Evolutionary conservation across 2,797 vertebrate genomes (phyloP), one percentile per base, ranked within the genome.

Genomic region (Bradypus variegatus): DNA sequence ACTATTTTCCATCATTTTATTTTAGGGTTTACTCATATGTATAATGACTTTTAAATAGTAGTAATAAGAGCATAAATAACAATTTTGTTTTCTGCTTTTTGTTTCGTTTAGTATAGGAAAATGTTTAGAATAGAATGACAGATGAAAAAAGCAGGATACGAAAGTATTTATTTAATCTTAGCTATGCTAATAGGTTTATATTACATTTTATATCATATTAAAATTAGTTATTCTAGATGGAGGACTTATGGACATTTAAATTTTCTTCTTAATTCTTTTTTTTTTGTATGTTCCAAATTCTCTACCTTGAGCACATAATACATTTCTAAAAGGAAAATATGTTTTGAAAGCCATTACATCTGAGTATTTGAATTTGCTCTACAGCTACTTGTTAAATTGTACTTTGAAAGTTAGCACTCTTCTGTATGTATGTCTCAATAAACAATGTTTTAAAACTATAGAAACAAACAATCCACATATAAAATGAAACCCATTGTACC

Each of bases 241-340:
- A 53, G 21, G 38, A 77, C 19, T 41, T 90, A 33, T 41, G 48
- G 5, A 21, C 76, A 23, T 88, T 93, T 93, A 82, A n/a, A 72
- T 86, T 89, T 92, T 92, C 38, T 77, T 92, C 85, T 62, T 82
- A 78, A 65, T 87, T 84, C 21, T 73, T 91, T 89, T 78, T 33
- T 1, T 78, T 33, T 70, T 75, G 4, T 38, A 33, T 62, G 76
- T 91, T 27, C 41, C 15, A 83, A 64, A 76, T 88, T 93, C 76
- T 82, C 58, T 82, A 27, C 12, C 76, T 48, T 87, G 69, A 72
- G 27, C 65, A 50, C 64, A 77, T 81, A 55, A 73, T 75, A 78
- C 60, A 73, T 67, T 48, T 81, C 38, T 85, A 89, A 79, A 91
- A 80, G 53, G 29, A 75, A 91, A 64, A 41, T 6, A 21, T 79